Evolutionary conservation across 2,113 vertebrate species (phyloP), one percentile per base, ranked within the genome.

Genomic region (Anoura caudifer): DNA sequence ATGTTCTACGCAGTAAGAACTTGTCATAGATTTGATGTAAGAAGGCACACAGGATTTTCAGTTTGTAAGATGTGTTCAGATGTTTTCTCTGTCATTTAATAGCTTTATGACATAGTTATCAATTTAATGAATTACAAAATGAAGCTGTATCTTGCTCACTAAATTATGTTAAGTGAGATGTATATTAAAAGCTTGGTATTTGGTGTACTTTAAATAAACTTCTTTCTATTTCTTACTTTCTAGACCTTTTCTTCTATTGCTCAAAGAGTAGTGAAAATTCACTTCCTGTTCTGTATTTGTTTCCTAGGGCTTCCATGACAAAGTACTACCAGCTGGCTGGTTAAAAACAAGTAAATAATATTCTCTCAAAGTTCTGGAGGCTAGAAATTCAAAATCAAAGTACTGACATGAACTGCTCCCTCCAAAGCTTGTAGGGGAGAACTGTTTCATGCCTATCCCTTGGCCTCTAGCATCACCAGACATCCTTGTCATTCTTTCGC

Each of bases 1-100:
- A 9, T 2, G 2, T 28, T 73, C 43, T 24, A 7, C 52, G 10
- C 0, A 5, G 5, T 26, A 36, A 80, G 7, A 38, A 33, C 7
- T 89, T 65, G 10, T 0, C 20, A 50, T 11, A 17, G 2, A 47
- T 67, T 83, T 69, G 7, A 6, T 20, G 11, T 11, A 83, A 12
- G 19, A 88, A 70, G 5, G 2, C 2, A 26, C 9, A 50, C 0
- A 31, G 26, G 3, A 0, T 36, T 43, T 92, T 72, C 13, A 63
- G 0, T 28, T 2, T 75, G 45, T 59, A 7, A 70, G 13, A 45
- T 45, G 0, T 17, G 4, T 59, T 63, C 45, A 92, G 22, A 28
- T 54, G 1, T 75, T 76, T 59, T 17, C 5, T 90, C 11, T 70
- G 13, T 22, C 20, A 47, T 26, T 59, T 94, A 45, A 65, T 85